Conservation (phyloP, 2,888 invertebrate genomes). For the Tridacna gigas region DNA sequence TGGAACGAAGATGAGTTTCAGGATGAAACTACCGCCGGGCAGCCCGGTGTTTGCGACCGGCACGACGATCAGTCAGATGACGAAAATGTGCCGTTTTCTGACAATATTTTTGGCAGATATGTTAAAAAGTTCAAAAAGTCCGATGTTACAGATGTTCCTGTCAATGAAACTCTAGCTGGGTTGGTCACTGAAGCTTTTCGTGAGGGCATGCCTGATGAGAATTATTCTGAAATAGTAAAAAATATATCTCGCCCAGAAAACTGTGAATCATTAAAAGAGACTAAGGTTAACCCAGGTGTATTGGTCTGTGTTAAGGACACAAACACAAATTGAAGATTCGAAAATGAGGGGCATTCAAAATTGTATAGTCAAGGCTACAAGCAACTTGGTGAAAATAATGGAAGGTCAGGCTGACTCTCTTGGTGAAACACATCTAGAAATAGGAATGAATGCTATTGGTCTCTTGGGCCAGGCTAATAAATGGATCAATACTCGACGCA, state of each 20-base stretch:
- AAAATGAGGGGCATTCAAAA: slow-evolving; percentile 3
- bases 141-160: slow-evolving; percentile 21
- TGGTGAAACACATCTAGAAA: background rate
- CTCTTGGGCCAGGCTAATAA: slow-evolving; percentile 40
- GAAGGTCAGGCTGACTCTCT: slow-evolving; percentile 22
- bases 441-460: slow-evolving; percentile 33
- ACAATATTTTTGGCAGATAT: background rate
- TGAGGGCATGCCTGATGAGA: slow-evolving; percentile 35
- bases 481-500: slow-evolving; percentile 27
- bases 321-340: slow-evolving; percentile 40
- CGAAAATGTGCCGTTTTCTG: background rate
- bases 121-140: slow-evolving; percentile 24
- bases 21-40: background rate
- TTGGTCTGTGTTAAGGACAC: slow-evolving; percentile 34
- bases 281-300: slow-evolving; percentile 37
- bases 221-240: slow-evolving; percentile 20
- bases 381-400: slow-evolving; percentile 34
- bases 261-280: slow-evolving; percentile 28
- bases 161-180: slow-evolving; percentile 18
- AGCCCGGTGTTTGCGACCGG: background rate
- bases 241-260: slow-evolving; percentile 30
- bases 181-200: slow-evolving; percentile 38
- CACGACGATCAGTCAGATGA: background rate
- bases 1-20: background rate
- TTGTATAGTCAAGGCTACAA: slow-evolving; percentile 45